These are phyloP conservation scores for Heterochromis multidens DNA, from an alignment of 2,113 vertebrate genomes.

Conservation along the genomic window DNA sequence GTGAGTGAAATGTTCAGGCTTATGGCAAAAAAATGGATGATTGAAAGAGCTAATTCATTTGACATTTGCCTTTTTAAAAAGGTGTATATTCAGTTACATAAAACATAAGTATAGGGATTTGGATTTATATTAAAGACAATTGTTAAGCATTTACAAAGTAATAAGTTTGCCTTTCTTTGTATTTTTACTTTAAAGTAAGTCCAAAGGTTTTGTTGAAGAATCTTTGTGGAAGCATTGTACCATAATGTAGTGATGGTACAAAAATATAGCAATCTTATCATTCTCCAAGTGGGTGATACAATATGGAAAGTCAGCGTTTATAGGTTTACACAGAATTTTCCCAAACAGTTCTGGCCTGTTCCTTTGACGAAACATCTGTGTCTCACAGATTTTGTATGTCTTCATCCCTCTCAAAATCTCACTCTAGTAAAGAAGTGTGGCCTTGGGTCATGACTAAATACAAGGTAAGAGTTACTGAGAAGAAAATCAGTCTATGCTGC, in stretches of 20 bases:
- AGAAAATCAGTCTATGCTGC: background rate
- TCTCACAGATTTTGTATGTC: background rate
- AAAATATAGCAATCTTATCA: background rate
- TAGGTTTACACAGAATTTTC: slow-evolving; percentile 17
- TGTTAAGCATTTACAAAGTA: background rate
- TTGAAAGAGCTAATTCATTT: background rate
- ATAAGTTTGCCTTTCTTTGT: background rate
- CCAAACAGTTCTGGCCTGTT: background rate
- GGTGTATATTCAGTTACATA: background rate
- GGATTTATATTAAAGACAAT: background rate
- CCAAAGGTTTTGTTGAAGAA: background rate
- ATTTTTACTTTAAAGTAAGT: background rate
- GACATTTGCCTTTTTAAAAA: background rate
- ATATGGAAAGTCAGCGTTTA: slow-evolving; percentile 14
- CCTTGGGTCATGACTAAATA: background rate
- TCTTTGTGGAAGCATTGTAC: background rate
- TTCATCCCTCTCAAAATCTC: background rate
- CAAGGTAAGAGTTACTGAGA: background rate
- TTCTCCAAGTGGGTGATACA: slow-evolving; percentile 2
- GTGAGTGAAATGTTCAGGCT: slow-evolving; percentile 33
- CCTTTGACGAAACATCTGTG: slow-evolving; percentile 1
- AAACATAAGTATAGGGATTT: background rate
- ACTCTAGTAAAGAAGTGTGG: background rate
- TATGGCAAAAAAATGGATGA: slow-evolving; percentile 28
- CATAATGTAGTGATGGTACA: background rate